Evolutionary conservation across 2,113 vertebrate genomes (phyloP).

Genomic region (Cricetomys ansorgei): DNA sequence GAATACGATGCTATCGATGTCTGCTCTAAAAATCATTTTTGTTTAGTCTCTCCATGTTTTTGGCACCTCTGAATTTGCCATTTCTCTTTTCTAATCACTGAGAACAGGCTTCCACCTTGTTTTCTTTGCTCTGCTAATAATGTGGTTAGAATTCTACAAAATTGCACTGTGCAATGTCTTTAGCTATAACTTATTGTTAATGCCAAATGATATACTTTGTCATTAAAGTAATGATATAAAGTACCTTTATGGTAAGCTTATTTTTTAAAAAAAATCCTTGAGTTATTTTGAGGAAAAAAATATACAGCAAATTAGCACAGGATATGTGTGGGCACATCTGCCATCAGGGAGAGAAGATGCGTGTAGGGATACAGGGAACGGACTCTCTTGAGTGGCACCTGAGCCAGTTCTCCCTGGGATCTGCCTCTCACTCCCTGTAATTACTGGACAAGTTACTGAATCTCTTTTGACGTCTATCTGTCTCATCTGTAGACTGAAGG

Average conservation of each 20-base stretch:
- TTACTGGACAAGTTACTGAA: neutral
- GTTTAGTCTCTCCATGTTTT: neutral
- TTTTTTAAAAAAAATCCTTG: neutral
- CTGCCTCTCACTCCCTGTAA: neutral
- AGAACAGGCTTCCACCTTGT: neutral
- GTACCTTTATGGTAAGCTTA: neutral
- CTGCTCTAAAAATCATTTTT: neutral
- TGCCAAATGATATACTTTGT: neutral
- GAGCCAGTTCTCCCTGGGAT: neutral
- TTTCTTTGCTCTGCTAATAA: neutral
- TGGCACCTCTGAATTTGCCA: neutral
- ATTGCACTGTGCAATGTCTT: neutral
- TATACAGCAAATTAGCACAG: neutral
- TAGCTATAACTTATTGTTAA: neutral
- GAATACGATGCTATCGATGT: neutral
- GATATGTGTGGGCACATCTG: fast-evolving
- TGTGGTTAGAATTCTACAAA: neutral
- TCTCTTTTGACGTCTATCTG: neutral
- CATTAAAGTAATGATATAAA: neutral
- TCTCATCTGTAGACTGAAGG: neutral
- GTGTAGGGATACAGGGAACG: fast-evolving
- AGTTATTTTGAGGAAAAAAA: neutral
- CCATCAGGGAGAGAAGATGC: fast-evolving
- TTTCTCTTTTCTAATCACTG: neutral
- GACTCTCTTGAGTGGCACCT: too few relatives aligned